Evolutionary conservation across 2,888 invertebrate species (phyloP), one percentile per base, ranked within the genome.

Genomic region (Nomada goodeniana): DNA sequence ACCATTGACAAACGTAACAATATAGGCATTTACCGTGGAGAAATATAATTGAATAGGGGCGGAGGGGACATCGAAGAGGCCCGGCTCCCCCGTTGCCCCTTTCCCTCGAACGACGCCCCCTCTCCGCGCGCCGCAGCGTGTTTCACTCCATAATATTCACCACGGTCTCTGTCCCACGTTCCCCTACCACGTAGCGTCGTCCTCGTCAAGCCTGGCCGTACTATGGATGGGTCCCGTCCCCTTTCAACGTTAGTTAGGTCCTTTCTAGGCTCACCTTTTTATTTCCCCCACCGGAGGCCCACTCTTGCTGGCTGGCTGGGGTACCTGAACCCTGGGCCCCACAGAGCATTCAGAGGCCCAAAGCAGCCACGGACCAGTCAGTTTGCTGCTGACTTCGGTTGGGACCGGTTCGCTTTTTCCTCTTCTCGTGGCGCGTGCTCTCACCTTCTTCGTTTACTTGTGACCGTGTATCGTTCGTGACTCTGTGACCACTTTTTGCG

Each of bases 1-100:
- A 85, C 92, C 92, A 93, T 93, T 93, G 93, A 93, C 92, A 92
- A 93, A 92, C 91, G 92, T 91, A 93, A 93, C 93, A 93, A 93
- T 93, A 93, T 93, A 92, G 92, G 93, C 92, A 93, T 93, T 93
- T 93, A 93, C 93, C 91, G 90, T 89, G 92, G 90, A 91, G 92
- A 91, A 92, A 92, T 92, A 93, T 93, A 93, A 93, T 93, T 93
- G 93, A 93, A 93, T 93, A 92, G 89, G 85, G 87, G 88, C 82
- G 87, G 83, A 87, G 88, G 84, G 86, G 88, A 80, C 87, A 80
- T 81, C 84, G 87, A 88, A 86, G 88, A 83, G 82, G 53, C 75
- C 64, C 26, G 63, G 77, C 57, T 79, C 69, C 79, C 79, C 76
- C 83, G 65, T 76, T 67, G 55, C 72, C 75, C 74, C 83, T 61